Percentiles rank a stretch among this genome's conserved stretches.
Evolutionary conservation across 2,797 vertebrate genomes (phyloP).

Genomic region (Pagetopsis macropterus): DNA sequence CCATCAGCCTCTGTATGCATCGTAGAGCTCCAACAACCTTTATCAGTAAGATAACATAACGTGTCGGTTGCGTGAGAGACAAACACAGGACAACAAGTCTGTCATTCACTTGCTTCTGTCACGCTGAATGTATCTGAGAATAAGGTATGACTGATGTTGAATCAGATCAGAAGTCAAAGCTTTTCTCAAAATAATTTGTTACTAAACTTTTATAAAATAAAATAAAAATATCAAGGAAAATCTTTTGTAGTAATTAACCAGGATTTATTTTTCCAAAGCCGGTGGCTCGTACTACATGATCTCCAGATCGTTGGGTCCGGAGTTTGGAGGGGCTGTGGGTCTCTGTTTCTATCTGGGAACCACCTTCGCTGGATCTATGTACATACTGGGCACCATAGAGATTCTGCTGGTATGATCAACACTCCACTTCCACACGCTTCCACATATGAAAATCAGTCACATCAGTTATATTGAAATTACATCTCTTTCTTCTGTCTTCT

Average conservation of each 20-base stretch:
- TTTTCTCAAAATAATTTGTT: background rate
- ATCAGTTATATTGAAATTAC: background rate
- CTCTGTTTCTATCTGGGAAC: slow-evolving; percentile 96
- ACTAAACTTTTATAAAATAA: background rate
- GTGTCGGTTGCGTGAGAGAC: background rate
- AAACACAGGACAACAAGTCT: background rate
- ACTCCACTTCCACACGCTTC: background rate
- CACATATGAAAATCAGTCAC: background rate
- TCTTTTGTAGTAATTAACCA: slow-evolving; percentile 15
- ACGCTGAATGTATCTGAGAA: background rate
- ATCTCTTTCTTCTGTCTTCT: slow-evolving; percentile 1
- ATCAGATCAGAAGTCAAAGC: background rate
- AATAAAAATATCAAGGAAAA: background rate
- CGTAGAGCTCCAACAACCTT: no score
- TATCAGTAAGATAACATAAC: no score
- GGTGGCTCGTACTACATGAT: slow-evolving; percentile 98
- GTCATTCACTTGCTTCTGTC: background rate
- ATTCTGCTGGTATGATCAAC: slow-evolving; percentile 88
- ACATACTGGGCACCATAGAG: slow-evolving; percentile 96
- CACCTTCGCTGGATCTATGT: slow-evolving; percentile 95
- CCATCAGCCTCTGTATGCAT: no score
- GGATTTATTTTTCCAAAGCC: slow-evolving; percentile 77
- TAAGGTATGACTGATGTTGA: background rate
- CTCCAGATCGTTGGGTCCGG: slow-evolving; percentile 93
- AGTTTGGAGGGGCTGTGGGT: slow-evolving; percentile 96